phyloP scores from a whole-genome alignment of 1,140 invertebrate genomes.

The Oryctes rhinoceros region DNA sequence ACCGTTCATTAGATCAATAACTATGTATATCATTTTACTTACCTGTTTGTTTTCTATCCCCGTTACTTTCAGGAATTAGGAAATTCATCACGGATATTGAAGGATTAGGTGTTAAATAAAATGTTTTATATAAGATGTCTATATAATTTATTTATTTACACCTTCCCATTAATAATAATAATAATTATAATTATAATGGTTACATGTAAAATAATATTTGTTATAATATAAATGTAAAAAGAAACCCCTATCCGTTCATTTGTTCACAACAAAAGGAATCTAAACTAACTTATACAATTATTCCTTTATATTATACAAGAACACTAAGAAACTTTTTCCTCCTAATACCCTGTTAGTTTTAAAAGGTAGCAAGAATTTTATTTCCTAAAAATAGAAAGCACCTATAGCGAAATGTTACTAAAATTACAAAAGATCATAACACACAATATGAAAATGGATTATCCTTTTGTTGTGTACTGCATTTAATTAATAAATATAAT shows the following conservation, averaged over 20 bases:
- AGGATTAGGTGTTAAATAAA: too few relatives aligned
- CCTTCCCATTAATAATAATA: background rate
- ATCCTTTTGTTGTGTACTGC: conserved; percentile 28
- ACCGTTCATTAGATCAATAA: too few relatives aligned
- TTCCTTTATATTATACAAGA: conserved; percentile 17
- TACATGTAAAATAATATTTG: background rate
- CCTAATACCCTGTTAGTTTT: conserved; percentile 45
- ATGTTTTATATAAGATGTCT: background rate
- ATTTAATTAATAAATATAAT: background rate
- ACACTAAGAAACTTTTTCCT: background rate
- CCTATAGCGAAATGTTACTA: background rate
- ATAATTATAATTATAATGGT: background rate
- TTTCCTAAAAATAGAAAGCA: conserved; percentile 37
- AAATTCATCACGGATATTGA: too few relatives aligned
- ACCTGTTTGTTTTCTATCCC: too few relatives aligned
- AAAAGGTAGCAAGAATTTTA: conserved; percentile 31
- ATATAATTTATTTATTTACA: conserved; percentile 43
- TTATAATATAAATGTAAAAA: background rate
- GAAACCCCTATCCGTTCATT: background rate
- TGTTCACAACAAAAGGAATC: conserved; percentile 43
- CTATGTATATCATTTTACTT: too few relatives aligned
- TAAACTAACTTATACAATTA: background rate
- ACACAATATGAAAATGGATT: background rate
- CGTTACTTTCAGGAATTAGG: too few relatives aligned
- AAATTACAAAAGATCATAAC: conserved; percentile 6